Conservation (phyloP, 2,888 invertebrate genomes). For the Epistrophe eligans region DNA sequence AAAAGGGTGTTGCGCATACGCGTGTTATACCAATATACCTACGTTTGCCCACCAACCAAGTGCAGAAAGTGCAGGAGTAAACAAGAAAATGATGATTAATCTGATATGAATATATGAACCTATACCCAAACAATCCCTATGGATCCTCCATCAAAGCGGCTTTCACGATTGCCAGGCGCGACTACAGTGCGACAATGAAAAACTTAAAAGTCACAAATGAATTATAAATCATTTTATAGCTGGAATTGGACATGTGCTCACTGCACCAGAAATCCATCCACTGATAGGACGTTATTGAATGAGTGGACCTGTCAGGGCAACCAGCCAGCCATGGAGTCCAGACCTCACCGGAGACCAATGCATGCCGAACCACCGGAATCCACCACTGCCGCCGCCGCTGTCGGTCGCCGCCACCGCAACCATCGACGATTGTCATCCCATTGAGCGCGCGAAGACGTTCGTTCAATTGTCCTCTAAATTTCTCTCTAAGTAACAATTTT, state of each 20-base stretch:
- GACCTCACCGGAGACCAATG: conserved; percentile 46
- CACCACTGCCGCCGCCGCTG: not conserved
- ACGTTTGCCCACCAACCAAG: conserved; percentile 47
- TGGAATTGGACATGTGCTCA: conserved; percentile 70
- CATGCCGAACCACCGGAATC: not conserved
- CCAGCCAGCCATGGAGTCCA: conserved; percentile 59
- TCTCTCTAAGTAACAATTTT: conserved; percentile 75
- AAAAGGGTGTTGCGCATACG: conserved; percentile 50
- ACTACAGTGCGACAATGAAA: conserved; percentile 63
- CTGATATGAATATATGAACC: conserved; percentile 17
- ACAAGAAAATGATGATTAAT: conserved; percentile 33
- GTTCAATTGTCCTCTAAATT: conserved; percentile 43
- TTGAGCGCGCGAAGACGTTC: conserved; percentile 47
- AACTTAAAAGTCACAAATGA: conserved; percentile 71
- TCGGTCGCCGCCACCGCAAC: not conserved
- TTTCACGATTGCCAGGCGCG: conserved; percentile 33
- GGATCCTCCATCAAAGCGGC: conserved; percentile 18
- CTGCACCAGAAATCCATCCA: conserved; percentile 72
- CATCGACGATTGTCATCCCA: conserved; percentile 26
- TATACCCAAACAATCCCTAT: conserved; percentile 14
- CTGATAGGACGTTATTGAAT: conserved; percentile 70
- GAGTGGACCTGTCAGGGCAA: conserved; percentile 67
- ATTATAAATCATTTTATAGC: conserved; percentile 71
- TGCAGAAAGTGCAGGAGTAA: conserved; percentile 24
- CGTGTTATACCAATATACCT: conserved; percentile 31